A percentile compares a stretch with the other conserved stretches of the same genome.
Evolutionary conservation across 2,113 vertebrate genomes (phyloP).

Genomic region (Pantherophis guttatus): DNA sequence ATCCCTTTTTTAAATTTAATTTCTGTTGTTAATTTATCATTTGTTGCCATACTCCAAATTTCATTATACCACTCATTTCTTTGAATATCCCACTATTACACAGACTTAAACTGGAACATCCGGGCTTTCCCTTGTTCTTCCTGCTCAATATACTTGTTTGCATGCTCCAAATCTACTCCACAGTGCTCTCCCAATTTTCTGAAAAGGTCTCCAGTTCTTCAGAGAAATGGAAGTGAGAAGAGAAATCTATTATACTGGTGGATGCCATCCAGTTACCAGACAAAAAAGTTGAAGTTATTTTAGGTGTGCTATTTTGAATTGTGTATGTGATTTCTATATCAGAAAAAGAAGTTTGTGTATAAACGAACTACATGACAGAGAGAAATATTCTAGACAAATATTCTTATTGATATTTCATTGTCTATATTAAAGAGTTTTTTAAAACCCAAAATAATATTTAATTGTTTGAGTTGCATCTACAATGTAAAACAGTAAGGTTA

Average conservation of each 20-base stretch:
- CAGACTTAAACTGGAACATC: neutral
- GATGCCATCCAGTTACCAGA: neutral
- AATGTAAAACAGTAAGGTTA: neutral
- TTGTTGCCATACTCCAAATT: too few species aligned
- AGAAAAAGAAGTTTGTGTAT: neutral
- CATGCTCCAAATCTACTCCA: neutral
- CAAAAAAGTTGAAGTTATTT: neutral
- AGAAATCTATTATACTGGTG: neutral
- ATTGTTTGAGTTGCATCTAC: neutral
- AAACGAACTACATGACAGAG: neutral
- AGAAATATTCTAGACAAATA: neutral
- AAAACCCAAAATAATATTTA: neutral
- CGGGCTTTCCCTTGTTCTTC: neutral
- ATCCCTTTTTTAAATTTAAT: too few species aligned
- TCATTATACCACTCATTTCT: too few species aligned
- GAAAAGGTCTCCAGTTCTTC: neutral
- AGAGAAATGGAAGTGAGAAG: neutral
- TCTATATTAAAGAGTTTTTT: neutral
- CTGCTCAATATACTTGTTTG: neutral
- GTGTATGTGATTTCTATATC: neutral
- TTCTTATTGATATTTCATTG: neutral
- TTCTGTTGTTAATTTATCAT: too few species aligned
- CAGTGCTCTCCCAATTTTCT: neutral
- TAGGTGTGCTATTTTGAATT: neutral
- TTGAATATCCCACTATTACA: neutral